Percentiles rank a stretch among this genome's conserved stretches.
These are phyloP conservation scores for Gymnoscopelus microlampas DNA, from an alignment of 2,797 vertebrate species.

Conservation along the genomic window DNA sequence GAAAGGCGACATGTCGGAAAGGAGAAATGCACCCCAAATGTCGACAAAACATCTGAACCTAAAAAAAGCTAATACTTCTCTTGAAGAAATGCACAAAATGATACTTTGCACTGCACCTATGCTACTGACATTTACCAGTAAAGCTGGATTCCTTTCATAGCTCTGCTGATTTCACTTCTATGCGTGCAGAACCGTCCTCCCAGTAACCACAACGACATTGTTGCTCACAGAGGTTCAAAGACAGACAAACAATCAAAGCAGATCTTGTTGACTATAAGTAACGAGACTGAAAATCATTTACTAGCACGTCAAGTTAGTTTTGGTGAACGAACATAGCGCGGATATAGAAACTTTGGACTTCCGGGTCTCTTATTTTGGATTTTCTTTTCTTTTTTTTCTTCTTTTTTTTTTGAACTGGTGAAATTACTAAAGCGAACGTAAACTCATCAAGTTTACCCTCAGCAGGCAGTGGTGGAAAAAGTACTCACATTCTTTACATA, in stretches of 20 bases:
- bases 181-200: conserved; percentile 13
- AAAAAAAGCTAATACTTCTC: too few relatives aligned
- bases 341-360: conserved; percentile 25
- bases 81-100: too few relatives aligned
- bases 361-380: background rate
- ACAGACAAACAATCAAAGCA: background rate
- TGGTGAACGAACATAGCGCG: background rate
- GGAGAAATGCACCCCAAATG: too few relatives aligned
- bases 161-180: background rate
- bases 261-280: background rate
- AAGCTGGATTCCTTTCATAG: background rate
- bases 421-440: too few relatives aligned
- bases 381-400: too few relatives aligned
- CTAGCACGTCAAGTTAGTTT: background rate
- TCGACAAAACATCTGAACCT: too few relatives aligned
- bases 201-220: conserved; percentile 41
- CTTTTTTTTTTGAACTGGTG: too few relatives aligned
- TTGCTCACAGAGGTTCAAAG: conserved; percentile 16
- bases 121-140: conserved; percentile 52
- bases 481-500: too few relatives aligned
- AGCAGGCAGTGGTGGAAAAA: too few relatives aligned
- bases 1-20: too few relatives aligned
- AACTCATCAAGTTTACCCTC: too few relatives aligned
- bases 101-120: too few relatives aligned
- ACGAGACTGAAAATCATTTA: background rate